A percentile compares a stretch with the other conserved stretches of the same genome.
These are phyloP conservation scores for Riparia riparia DNA, from an alignment of 2,113 vertebrate genomes.

Conservation along the genomic window DNA sequence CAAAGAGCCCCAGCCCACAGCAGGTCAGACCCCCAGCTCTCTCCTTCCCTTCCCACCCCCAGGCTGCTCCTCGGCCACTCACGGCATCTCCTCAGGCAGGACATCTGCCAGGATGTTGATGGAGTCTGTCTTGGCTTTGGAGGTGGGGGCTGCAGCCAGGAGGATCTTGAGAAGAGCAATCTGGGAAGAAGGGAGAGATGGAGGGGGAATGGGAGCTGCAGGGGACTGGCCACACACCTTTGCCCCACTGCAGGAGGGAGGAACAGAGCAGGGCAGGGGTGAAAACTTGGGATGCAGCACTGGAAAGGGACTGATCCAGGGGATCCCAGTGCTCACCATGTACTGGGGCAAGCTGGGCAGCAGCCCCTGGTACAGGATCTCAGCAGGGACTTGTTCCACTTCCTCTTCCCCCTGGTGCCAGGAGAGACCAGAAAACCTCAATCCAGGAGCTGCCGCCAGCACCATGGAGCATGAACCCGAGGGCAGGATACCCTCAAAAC, in stretches of 20 bases:
- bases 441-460: background rate
- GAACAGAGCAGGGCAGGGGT: background rate
- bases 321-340: slow-evolving; percentile 82
- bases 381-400: slow-evolving; percentile 89
- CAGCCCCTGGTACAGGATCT: slow-evolving; percentile 95
- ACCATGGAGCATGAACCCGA: accelerated
- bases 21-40: background rate
- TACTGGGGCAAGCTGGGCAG: slow-evolving; percentile 97
- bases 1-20: background rate
- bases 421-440: background rate
- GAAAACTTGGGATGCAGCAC: background rate
- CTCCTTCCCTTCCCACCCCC: background rate
- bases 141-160: slow-evolving; percentile 95
- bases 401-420: slow-evolving; percentile 91
- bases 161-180: slow-evolving; percentile 97
- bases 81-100: slow-evolving; percentile 98
- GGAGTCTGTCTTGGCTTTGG: slow-evolving; percentile 98
- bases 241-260: background rate
- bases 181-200: slow-evolving; percentile 63
- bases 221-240: background rate
- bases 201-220: background rate
- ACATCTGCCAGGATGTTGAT: slow-evolving; percentile 98
- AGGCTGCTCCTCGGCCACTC: slow-evolving; percentile 63
- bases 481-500: background rate
- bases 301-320: background rate